Evolutionary conservation across 1,140 invertebrate species (phyloP), one percentile per base, ranked within the genome.

Genomic region (Temnothorax longispinosus): DNA sequence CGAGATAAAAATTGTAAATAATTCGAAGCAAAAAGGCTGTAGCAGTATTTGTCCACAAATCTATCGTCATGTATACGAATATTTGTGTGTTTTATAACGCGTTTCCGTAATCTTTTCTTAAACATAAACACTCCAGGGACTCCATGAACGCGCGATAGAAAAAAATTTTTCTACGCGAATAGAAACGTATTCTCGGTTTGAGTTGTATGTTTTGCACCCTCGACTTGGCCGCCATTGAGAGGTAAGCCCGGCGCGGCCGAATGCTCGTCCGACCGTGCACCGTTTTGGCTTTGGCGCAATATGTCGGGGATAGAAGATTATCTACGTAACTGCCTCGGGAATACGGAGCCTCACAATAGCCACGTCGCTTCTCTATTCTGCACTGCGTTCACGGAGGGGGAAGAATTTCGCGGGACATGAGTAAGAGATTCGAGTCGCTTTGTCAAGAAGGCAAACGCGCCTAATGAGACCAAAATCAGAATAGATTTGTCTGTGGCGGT

Each of bases 401-500:
- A 58, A 60, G 64, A 74, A 18, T 82, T 74, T 82, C n/a, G 41
- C 80, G 71, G 21, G 35, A 64, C 78, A 74, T 7, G 78, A 90
- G 89, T 67, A 88, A 90, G 77, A 93, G 91, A 94, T 92, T 91
- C 92, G 88, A 94, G 94, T 95, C 93, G 94, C 93, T 93, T 95
- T 95, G 94, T 95, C 94, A 95, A 95, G 91, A 95, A 95, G 94
- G 94, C 94, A 95, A 95, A 94, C 91, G 88, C 89, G 88, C 69
- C 92, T 94, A 95, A 95, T 94, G 89, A 91, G 92, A 90, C 90
- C 89, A 52, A 89, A 94, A 95, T 95, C 92, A 94, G 94, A 94
- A 94, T 94, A 94, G 91, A 92, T 93, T 94, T 93, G 93, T 94
- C 81, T 90, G 71, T 54, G 44, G 50, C 2, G 47, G 2, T 1